These are phyloP conservation scores for Rhinogobio ventralis DNA, from an alignment of 2,797 vertebrate species.

Conservation along the genomic window DNA sequence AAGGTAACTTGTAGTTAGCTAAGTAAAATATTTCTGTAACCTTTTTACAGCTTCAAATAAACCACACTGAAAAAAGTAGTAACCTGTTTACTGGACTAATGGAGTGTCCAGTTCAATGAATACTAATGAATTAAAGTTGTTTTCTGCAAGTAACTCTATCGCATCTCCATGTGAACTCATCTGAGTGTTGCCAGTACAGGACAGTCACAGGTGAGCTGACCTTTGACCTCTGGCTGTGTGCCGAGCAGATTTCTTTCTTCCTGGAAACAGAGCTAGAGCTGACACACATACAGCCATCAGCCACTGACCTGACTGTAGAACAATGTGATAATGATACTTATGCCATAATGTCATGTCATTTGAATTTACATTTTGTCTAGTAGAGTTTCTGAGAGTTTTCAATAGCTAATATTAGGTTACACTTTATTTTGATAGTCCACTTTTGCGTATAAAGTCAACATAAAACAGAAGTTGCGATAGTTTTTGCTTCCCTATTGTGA, in stretches of 20 bases:
- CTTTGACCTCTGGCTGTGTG: slow-evolving; percentile 1
- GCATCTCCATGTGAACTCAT: neutral
- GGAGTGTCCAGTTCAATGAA: neutral
- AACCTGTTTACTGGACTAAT: neutral
- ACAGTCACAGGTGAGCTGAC: neutral
- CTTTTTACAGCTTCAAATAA: neutral
- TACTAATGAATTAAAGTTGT: neutral
- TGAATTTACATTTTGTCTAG: neutral
- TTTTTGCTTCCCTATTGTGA: neutral
- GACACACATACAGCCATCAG: neutral
- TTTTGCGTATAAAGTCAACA: neutral
- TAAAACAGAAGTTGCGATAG: neutral
- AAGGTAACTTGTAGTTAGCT: too few relatives aligned
- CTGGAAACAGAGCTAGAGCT: slow-evolving; percentile 3
- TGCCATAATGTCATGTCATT: neutral
- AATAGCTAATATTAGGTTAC: neutral
- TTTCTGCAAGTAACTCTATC: neutral
- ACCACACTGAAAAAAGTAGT: neutral
- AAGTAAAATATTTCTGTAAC: neutral
- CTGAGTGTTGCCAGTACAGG: neutral
- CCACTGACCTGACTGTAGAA: neutral
- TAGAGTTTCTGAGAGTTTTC: neutral
- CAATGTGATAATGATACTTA: too few relatives aligned
- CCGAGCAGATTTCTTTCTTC: slow-evolving; percentile 1
- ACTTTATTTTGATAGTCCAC: neutral